Base-by-base conservation (phyloP, 2,888 invertebrate genomes). In the Pomacea canaliculata region DNA sequence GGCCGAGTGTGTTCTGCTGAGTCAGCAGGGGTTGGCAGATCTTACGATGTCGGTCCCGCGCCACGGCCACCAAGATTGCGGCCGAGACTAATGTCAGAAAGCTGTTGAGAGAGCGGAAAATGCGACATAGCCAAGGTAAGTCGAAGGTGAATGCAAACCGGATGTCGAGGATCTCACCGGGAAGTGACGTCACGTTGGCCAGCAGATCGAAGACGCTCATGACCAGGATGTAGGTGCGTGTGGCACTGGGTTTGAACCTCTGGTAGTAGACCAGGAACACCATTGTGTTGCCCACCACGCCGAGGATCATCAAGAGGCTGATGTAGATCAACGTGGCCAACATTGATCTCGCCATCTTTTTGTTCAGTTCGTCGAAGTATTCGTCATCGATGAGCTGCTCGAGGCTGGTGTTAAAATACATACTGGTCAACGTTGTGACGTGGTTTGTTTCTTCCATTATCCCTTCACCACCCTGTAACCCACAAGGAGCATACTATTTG, bases 51-150 rank as follows among this genome's bases (percentile, higher is more conserved):
- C 87, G 71, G 70, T 85, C 86, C 16, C 82, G 80, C 7, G 85
- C 84, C 73, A 87, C 85, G 2, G 85, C 81, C 8, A 84, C 81
- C 48, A 87, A 80, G 37, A 85, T 82, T 70, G 86, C 81, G 4
- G 85, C 87, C 12, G 87, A 86, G 48, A 81, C 83, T n/a, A 85
- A 81, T 5, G 84, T 83, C n/a, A 82, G 77, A 66, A 86, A 83
- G n/a, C 84, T 83, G 67, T 84, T 84, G 19, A 81, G 72, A 65
- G 80, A 83, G 12, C 87, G 78, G 13, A 84, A 77, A 7, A 79
- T 68, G 62, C 83, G 84, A 70, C 87, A 87, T 9, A 83, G 81
- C 18, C 69, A 80, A 46, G 80, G 83, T 19, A 77, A 82, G 37
- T 83, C 81, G 68, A 85, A 87, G 83, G 83, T 85, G 72, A 81